phyloP scores from a whole-genome alignment of 2,888 invertebrate genomes.

The Pachliopta kotzebuea region DNA sequence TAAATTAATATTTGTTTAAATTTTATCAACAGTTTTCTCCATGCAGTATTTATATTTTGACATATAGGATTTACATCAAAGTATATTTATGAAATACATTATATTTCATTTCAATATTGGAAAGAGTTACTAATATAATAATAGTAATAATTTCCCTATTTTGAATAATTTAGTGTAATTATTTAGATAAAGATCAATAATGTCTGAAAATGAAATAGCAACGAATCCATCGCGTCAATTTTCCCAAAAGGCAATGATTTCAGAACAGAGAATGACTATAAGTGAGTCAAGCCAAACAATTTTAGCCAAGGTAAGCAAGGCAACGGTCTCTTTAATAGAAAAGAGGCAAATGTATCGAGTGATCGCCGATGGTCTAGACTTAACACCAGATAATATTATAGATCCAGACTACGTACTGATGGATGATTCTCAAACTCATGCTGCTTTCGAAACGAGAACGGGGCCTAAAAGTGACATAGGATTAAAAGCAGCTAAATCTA shows the following conservation, averaged over 20 bases:
- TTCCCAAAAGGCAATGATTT: constrained; percentile 15
- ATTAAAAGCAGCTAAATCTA: constrained; percentile 44
- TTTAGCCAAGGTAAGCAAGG: constrained; percentile 39
- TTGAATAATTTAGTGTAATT: not conserved
- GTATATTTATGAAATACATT: not conserved
- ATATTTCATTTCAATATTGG: not conserved
- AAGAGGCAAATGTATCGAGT: constrained; percentile 52
- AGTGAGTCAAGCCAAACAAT: constrained; percentile 35
- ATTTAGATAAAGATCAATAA: not conserved
- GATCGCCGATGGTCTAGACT: constrained; percentile 46
- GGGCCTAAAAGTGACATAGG: constrained; percentile 48
- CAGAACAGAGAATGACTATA: constrained; percentile 31
- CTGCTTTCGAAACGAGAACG: constrained; percentile 56
- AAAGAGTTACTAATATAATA: not conserved
- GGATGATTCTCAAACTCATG: constrained; percentile 57
- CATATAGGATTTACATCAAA: not conserved
- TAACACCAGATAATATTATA: constrained; percentile 60
- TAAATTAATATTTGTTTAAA: not conserved
- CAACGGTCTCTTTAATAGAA: constrained; percentile 49
- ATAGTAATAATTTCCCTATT: not conserved
- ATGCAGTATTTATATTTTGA: not conserved
- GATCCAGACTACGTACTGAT: constrained; percentile 53
- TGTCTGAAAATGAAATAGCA: constrained; percentile 2
- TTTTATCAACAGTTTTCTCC: not conserved
- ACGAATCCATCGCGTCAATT: constrained; percentile 8